A percentile compares a stretch with the other conserved stretches of the same genome.
Conservation (phyloP, 2,888 invertebrate species). For the Steromphala cineraria region DNA sequence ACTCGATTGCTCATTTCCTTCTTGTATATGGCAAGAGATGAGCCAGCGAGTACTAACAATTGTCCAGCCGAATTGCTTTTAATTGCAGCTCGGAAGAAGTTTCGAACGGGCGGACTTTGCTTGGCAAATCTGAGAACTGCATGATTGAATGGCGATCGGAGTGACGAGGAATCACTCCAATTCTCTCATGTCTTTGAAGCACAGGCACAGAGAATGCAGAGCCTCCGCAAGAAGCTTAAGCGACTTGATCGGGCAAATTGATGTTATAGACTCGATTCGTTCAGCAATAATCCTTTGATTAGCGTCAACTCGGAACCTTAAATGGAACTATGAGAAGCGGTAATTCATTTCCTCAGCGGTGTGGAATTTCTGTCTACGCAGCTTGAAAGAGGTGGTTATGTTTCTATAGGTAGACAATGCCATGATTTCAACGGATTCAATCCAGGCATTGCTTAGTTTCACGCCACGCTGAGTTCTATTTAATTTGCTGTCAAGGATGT, state of each 20-base stretch:
- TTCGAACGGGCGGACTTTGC: neutral
- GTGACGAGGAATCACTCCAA: neutral
- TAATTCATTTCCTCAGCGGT: neutral
- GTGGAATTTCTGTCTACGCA: neutral
- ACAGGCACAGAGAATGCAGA: neutral
- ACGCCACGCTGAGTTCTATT: too few species aligned
- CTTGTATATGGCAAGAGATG: neutral
- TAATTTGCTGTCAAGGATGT: too few species aligned
- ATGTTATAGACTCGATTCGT: constrained; percentile 6
- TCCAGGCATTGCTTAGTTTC: too few species aligned
- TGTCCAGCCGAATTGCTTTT: constrained; percentile 2
- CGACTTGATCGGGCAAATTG: neutral
- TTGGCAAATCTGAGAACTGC: neutral
- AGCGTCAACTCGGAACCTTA: neutral
- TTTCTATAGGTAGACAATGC: too few species aligned
- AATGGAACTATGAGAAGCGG: neutral
- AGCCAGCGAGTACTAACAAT: neutral
- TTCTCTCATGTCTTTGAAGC: neutral
- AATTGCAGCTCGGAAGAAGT: neutral
- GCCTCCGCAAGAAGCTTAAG: neutral
- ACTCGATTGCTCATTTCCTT: neutral
- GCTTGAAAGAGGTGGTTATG: too few species aligned
- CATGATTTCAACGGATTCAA: too few species aligned
- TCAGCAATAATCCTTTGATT: neutral
- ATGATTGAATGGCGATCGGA: neutral